A percentile compares a stretch with the other conserved stretches of the same genome.
These are phyloP conservation scores for Limnodromus scolopaceus DNA, from an alignment of 2,797 vertebrate genomes.

Conservation along the genomic window DNA sequence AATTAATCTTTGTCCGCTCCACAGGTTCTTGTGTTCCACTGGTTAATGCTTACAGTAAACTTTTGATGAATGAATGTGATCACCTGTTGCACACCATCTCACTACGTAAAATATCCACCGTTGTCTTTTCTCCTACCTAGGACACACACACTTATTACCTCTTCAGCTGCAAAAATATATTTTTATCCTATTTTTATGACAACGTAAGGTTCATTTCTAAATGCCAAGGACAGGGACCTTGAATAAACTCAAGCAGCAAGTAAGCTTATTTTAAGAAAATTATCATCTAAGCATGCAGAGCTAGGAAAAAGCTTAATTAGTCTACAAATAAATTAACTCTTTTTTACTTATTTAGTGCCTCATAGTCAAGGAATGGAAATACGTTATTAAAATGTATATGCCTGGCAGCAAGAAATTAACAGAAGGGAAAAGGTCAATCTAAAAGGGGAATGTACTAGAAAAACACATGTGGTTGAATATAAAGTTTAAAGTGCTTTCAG, in stretches of 20 bases:
- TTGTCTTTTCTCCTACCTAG: not conserved
- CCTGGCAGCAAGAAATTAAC: conserved; percentile 19
- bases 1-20: conserved; percentile 86
- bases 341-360: conserved; percentile 31
- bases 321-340: conserved; percentile 19
- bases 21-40: conserved; percentile 73
- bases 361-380: not conserved
- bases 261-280: conserved; percentile 28
- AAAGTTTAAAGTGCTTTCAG: not conserved
- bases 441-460: conserved; percentile 10
- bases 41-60: conserved; percentile 76
- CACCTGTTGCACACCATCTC: conserved; percentile 70
- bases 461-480: not conserved
- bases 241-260: not conserved
- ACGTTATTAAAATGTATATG: not conserved
- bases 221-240: not conserved
- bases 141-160: not conserved
- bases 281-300: not conserved
- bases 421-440: conserved; percentile 44
- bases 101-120: not conserved
- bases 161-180: conserved; percentile 1
- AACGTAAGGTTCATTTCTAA: not conserved
- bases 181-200: not conserved
- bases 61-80: conserved; percentile 71
- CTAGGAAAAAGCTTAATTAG: not conserved